phyloP scores from a whole-genome alignment of 2,113 vertebrate species.

The Lucifuga dentata region DNA sequence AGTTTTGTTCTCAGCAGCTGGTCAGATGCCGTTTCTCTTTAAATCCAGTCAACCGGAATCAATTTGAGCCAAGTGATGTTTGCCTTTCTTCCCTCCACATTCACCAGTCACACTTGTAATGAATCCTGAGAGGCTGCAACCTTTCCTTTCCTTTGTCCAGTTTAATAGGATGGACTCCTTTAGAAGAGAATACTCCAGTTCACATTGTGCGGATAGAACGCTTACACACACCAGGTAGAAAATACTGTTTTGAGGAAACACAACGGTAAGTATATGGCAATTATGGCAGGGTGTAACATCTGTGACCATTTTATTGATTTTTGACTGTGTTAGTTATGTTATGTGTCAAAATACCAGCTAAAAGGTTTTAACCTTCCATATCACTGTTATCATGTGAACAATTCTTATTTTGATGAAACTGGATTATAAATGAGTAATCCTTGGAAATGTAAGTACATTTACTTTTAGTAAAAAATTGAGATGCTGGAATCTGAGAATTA shows the following conservation, averaged over 20 bases:
- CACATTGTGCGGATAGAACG: slow-evolving; percentile 11
- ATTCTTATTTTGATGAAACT: no score
- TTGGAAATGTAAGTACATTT: no score
- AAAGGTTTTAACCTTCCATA: no score
- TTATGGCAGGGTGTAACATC: background rate
- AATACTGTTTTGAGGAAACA: slow-evolving; percentile 33
- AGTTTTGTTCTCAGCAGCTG: slow-evolving; percentile 28
- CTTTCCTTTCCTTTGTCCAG: slow-evolving; percentile 23
- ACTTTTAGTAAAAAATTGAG: no score
- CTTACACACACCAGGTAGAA: slow-evolving; percentile 10
- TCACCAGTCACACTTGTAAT: slow-evolving; percentile 47
- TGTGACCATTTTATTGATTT: background rate
- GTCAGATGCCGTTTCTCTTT: slow-evolving; percentile 58
- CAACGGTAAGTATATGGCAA: slow-evolving; percentile 47
- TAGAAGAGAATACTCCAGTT: background rate
- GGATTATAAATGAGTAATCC: no score
- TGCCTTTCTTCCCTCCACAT: slow-evolving; percentile 54
- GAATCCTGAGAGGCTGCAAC: slow-evolving; percentile 43
- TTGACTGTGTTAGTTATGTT: no score
- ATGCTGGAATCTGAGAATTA: no score
- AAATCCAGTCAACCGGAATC: slow-evolving; percentile 71
- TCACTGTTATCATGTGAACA: no score
- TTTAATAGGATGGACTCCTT: slow-evolving; percentile 38
- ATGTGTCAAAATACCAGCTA: no score
- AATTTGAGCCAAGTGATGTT: slow-evolving; percentile 68